Base-by-base conservation (phyloP, 2,888 invertebrate species). In the Herminia tarsipennalis region DNA sequence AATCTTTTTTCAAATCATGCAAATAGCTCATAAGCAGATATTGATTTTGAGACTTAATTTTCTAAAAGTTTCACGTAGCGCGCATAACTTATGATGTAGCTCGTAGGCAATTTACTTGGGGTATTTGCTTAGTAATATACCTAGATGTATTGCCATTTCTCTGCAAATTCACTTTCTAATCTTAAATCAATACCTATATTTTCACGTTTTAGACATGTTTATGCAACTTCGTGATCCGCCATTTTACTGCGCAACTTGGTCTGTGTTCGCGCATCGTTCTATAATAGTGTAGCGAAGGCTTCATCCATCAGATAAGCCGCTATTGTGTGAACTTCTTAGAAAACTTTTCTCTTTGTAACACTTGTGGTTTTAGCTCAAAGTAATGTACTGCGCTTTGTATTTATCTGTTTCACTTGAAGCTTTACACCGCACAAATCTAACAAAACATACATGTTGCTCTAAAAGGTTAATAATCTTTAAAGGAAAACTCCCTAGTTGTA, bases 401-500 rank as follows among this genome's bases (percentile, higher is more conserved):
- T 41, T 20, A 16, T 25, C 13, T n/a, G n/a, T 41, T 3, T 33
- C 5, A 30, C 5, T 16, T 21, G 14, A 27, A 5, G 1, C 12
- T 4, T 14, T n/a, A n/a, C n/a, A n/a, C n/a, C n/a, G n/a, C n/a
- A n/a, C n/a, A n/a, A n/a, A n/a, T n/a, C n/a, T n/a, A n/a, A 21
- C n/a, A 8, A 8, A 20, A 29, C 9, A 29, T 9, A 10, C 18
- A n/a, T n/a, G n/a, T n/a, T n/a, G n/a, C n/a, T n/a, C 12, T 17
- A 10, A 25, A 25, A 43, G 6, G 14, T 25, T 17, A 36, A 17
- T 36, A 34, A 34, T 14, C 9, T 24, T 22, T 30, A 32, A 30
- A 32, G 12, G 14, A 36, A 25, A 29, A 30, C 17, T 38, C 22
- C 16, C 27, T 66, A 61, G 53, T 25, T 46, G 40, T 57, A 40